These are phyloP conservation scores for Mesodorylaimus sp. DNA, from an alignment of 2,888 invertebrate genomes.

Conservation along the genomic window DNA sequence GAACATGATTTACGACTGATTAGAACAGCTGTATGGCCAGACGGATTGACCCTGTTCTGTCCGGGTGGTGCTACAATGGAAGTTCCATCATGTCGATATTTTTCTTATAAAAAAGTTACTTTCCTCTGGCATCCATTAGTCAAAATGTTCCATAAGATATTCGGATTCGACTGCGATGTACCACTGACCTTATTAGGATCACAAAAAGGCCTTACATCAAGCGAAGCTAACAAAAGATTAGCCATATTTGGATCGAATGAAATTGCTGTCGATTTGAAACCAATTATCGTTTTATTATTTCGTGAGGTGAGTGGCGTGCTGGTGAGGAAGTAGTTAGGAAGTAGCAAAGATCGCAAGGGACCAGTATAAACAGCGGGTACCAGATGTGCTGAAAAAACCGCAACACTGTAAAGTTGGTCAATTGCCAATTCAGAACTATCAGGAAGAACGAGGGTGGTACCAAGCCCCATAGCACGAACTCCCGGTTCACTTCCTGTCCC, in stretches of 20 bases:
- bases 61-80: neutral
- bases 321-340: no score
- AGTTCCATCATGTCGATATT: conserved; percentile 36
- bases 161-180: neutral
- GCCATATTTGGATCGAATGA: conserved; percentile 35
- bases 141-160: neutral
- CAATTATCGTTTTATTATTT: conserved; percentile 34
- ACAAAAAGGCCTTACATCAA: neutral
- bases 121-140: conserved; percentile 51
- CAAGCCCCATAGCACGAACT: no score
- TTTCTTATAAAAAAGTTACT: conserved; percentile 61
- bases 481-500: no score
- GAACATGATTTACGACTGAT: no score
- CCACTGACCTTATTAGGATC: neutral
- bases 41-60: neutral
- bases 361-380: no score
- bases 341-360: no score
- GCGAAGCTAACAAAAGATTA: conserved; percentile 16
- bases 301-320: conserved; percentile 30
- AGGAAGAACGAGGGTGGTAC: no score
- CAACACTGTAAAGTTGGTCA: no score
- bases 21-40: no score
- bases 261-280: conserved; percentile 37
- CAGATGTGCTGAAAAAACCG: no score
- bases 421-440: no score